phyloP scores from a whole-genome alignment of 2,888 invertebrate genomes.

The Metellina segmentata region DNA sequence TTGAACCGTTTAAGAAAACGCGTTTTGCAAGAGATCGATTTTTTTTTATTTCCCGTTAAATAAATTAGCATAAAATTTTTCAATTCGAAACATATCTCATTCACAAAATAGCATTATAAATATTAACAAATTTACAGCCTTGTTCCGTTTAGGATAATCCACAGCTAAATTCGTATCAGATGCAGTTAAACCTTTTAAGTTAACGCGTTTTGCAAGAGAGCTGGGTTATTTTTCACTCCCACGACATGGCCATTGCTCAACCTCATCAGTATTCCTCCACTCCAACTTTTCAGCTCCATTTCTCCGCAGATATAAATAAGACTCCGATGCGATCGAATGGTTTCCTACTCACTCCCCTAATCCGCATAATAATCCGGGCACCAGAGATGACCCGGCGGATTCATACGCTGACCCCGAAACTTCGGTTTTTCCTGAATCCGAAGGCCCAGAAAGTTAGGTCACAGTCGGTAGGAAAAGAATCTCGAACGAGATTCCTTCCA shows the following conservation, averaged over 20 bases:
- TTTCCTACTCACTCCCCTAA: not conserved
- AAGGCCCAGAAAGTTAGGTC: conserved; percentile 22
- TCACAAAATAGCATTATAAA: not conserved
- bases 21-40: not conserved
- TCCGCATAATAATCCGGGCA: conserved; percentile 8
- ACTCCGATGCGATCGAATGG: conserved; percentile 10
- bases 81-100: too few relatives aligned
- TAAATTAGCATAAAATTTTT: too few relatives aligned
- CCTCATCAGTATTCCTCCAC: not conserved
- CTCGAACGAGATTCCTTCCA: conserved; percentile 4
- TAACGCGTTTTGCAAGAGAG: not conserved
- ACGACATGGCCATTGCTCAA: not conserved
- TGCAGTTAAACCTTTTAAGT: not conserved
- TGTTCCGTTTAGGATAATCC: not conserved
- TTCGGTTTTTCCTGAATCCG: conserved; percentile 45
- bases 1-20: not conserved
- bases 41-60: not conserved
- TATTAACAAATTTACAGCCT: not conserved
- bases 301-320: not conserved
- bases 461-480: not conserved
- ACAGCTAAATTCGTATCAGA: not conserved
- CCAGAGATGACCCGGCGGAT: conserved; percentile 25
- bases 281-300: conserved; percentile 13
- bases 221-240: not conserved
- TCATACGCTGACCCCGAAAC: conserved; percentile 42